These are phyloP conservation scores for Microtus richardsoni DNA, from an alignment of 2,113 vertebrate species.

Conservation along the genomic window DNA sequence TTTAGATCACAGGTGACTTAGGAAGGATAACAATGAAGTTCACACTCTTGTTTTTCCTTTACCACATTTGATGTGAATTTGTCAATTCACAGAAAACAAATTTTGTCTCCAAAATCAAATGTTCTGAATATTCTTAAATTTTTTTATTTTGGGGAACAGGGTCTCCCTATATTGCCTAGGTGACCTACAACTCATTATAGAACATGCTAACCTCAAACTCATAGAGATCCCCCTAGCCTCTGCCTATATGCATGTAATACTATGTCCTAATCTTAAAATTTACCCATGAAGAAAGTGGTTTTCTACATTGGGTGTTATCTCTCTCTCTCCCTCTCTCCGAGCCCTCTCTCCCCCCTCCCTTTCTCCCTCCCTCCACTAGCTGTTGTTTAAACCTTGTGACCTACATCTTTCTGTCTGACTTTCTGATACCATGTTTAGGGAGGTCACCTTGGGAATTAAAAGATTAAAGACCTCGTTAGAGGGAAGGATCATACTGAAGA, in stretches of 20 bases:
- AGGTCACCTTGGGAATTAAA: slow-evolving; percentile 42
- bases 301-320: not conserved
- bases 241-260: not conserved
- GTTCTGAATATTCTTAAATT: not conserved
- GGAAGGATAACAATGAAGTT: not conserved
- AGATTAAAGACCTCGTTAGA: slow-evolving; percentile 43
- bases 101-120: slow-evolving; percentile 28
- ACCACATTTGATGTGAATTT: not conserved
- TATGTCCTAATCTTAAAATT: not conserved
- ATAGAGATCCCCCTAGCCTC: not conserved
- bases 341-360: too few species aligned
- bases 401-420: not conserved
- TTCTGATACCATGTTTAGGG: not conserved
- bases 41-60: not conserved
- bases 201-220: not conserved
- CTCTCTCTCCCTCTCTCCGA: too few species aligned
- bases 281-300: not conserved
- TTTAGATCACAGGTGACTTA: slow-evolving; percentile 6
- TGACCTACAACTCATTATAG: not conserved
- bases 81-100: not conserved
- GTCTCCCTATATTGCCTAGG: not conserved
- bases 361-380: not conserved
- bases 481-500: not conserved
- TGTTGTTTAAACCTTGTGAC: not conserved
- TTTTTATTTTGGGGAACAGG: not conserved